These are phyloP conservation scores for Melierax canorus DNA, from an alignment of 2,113 vertebrate species.

Conservation along the genomic window DNA sequence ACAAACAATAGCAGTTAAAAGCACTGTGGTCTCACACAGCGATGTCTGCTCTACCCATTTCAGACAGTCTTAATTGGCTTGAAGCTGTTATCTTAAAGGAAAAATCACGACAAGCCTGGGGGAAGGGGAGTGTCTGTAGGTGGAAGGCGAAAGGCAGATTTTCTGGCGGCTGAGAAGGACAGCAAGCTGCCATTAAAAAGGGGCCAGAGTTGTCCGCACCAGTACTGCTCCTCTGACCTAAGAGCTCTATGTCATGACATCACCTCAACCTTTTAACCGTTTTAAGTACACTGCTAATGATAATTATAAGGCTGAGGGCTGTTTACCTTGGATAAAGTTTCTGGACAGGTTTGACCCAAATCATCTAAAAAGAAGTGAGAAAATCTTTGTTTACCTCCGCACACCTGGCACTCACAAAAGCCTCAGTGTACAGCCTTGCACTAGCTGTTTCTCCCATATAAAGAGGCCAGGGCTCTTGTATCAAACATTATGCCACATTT, in stretches of 20 bases:
- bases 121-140: not conserved
- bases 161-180: not conserved
- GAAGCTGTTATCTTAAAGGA: not conserved
- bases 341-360: not conserved
- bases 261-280: not conserved
- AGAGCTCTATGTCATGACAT: not conserved
- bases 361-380: not conserved
- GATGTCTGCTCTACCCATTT: not conserved
- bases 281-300: not conserved
- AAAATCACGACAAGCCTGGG: not conserved
- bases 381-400: not conserved
- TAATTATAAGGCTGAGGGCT: not conserved
- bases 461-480: not conserved
- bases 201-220: not conserved
- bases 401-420: not conserved
- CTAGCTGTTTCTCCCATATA: fast-evolving
- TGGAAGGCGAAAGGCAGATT: not conserved
- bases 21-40: not conserved
- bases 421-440: not conserved
- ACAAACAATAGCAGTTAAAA: slow-evolving; percentile 42
- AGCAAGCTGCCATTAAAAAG: not conserved
- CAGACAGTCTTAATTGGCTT: not conserved
- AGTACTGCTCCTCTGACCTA: not conserved
- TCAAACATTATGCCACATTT: not conserved
- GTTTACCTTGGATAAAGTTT: not conserved